Evolutionary conservation across 2,113 vertebrate species (phyloP).

Genomic region (Dipodomys merriami): DNA sequence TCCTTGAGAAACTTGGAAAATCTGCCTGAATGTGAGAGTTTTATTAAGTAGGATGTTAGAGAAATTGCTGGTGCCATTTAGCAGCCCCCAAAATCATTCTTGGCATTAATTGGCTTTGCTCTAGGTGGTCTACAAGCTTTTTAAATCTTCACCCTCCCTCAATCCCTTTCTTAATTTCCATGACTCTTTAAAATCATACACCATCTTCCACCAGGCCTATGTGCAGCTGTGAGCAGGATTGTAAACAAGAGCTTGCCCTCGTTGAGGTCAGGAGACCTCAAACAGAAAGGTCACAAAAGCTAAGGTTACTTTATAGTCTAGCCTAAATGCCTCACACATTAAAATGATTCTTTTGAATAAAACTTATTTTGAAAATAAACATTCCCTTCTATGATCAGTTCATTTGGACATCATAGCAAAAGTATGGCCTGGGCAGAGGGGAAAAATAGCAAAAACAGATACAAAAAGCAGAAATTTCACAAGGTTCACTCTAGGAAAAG

Average conservation of each 20-base stretch:
- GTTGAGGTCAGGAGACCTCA: constrained; percentile 12
- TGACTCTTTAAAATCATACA: background rate
- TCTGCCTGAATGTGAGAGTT: constrained; percentile 34
- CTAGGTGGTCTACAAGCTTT: constrained; percentile 13
- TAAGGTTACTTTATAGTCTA: constrained; percentile 30
- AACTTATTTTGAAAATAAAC: constrained; percentile 59
- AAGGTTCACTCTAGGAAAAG: background rate
- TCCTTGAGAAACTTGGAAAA: constrained; percentile 74
- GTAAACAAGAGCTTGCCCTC: background rate
- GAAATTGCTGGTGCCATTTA: background rate
- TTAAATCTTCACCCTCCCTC: background rate
- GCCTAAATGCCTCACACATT: constrained; percentile 24
- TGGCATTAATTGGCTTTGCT: constrained; percentile 14
- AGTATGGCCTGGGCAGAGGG: background rate
- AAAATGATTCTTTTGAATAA: constrained; percentile 57
- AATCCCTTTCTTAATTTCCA: constrained; percentile 41
- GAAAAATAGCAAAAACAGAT: background rate
- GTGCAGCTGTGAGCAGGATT: background rate
- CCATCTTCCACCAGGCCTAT: background rate
- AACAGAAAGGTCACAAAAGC: constrained; percentile 46
- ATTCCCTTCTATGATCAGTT: background rate
- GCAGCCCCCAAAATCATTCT: background rate
- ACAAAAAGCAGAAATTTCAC: background rate
- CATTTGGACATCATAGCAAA: background rate
- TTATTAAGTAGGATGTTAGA: constrained; percentile 60